Evolutionary conservation across 1,140 invertebrate genomes (phyloP).

Genomic region (Drosophila parabipectinata): DNA sequence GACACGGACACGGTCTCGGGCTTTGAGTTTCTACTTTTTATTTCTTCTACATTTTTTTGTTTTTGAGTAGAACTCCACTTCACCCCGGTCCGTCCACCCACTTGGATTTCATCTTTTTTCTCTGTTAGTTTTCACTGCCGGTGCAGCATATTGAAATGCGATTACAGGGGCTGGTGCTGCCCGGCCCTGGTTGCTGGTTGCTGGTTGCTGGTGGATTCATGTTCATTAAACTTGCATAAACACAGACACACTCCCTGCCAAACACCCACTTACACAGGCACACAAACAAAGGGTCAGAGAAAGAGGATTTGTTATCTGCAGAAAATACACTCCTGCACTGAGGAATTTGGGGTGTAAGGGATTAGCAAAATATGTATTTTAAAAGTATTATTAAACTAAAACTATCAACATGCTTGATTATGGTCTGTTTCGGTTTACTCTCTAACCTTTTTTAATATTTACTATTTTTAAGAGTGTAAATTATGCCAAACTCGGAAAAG

Average conservation of each 20-base stretch:
- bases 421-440: too few species aligned
- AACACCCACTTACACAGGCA: conserved; percentile 17
- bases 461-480: not conserved
- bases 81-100: conserved; percentile 6
- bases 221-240: conserved; percentile 81
- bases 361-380: not conserved
- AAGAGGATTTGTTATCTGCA: conserved; percentile 5
- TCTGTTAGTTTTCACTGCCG: conserved; percentile 40
- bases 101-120: conserved; percentile 19
- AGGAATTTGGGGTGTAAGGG: not conserved
- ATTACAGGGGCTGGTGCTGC: conserved; percentile 64
- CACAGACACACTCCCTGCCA: conserved; percentile 43
- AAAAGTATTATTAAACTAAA: not conserved
- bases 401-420: too few species aligned
- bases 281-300: conserved; percentile 6
- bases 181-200: conserved; percentile 33
- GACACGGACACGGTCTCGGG: conserved; percentile 22
- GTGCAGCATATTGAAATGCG: conserved; percentile 78
- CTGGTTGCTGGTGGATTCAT: conserved; percentile 54
- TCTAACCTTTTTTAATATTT: too few species aligned
- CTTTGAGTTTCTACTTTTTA: conserved; percentile 25
- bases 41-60: conserved; percentile 1
- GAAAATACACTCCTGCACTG: conserved; percentile 1
- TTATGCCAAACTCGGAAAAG: conserved; percentile 4
- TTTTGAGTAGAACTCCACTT: conserved; percentile 28